These are phyloP conservation scores for Corythucha ciliata DNA, from an alignment of 2,888 invertebrate species.

Conservation along the genomic window DNA sequence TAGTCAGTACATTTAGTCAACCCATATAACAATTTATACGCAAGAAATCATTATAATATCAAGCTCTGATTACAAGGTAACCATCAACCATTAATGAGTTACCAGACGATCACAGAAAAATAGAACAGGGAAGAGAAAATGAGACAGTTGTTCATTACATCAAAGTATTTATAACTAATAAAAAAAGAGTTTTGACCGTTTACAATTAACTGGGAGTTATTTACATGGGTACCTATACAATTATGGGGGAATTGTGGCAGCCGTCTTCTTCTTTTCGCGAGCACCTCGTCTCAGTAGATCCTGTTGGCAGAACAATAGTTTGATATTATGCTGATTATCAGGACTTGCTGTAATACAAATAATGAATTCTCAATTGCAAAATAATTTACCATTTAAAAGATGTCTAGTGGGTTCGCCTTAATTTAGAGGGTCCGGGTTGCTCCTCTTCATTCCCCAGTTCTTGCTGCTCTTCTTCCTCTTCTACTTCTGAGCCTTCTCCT, in stretches of 20 bases:
- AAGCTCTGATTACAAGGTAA: constrained; percentile 5
- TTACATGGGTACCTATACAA: not conserved
- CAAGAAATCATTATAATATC: constrained; percentile 2
- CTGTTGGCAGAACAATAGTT: not conserved
- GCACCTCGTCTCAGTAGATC: not conserved
- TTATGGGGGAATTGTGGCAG: constrained; percentile 1
- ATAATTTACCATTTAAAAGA: constrained; percentile 5
- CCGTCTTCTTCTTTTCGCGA: constrained; percentile 4
- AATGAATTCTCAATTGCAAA: constrained; percentile 1
- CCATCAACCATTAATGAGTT: not conserved
- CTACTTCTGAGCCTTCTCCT: not conserved
- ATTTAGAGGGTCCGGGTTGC: constrained; percentile 1
- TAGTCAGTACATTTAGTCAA: too few species aligned
- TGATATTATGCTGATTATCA: not conserved
- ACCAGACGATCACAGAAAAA: constrained; percentile 3
- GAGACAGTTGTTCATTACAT: constrained; percentile 5
- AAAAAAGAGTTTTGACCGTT: too few species aligned
- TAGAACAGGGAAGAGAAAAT: constrained; percentile 3
- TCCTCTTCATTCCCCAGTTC: not conserved
- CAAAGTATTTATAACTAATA: constrained; percentile 5
- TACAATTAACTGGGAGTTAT: constrained; percentile 7
- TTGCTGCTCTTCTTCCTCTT: not conserved
- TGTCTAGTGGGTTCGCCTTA: not conserved
- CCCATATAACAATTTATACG: constrained; percentile 5
- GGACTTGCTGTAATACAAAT: not conserved